phyloP scores from a whole-genome alignment of 2,797 vertebrate species.

The Melanotaenia trifasciata region DNA sequence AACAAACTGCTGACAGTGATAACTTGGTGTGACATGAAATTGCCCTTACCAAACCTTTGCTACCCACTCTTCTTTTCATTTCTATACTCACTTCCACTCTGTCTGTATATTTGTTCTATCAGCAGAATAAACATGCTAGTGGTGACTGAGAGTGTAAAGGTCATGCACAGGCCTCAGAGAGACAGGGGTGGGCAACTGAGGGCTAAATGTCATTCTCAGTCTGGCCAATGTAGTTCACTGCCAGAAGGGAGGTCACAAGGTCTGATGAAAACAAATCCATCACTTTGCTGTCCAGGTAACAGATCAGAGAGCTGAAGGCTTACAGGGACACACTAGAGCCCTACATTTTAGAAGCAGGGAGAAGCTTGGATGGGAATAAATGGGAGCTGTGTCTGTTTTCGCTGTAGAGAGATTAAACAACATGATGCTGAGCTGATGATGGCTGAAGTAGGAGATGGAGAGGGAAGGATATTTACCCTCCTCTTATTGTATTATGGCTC shows the following conservation, averaged over 20 bases:
- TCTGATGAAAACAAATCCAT: constrained; percentile 80
- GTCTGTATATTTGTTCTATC: constrained; percentile 52
- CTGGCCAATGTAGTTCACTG: constrained; percentile 32
- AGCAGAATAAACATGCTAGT: constrained; percentile 62
- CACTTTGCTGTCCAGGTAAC: constrained; percentile 62
- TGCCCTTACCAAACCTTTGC: constrained; percentile 34
- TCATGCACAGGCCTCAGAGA: constrained; percentile 51
- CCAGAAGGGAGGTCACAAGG: constrained; percentile 65
- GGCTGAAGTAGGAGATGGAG: neutral
- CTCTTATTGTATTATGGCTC: too few relatives aligned
- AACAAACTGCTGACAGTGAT: constrained; percentile 52
- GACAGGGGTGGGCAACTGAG: constrained; percentile 16
- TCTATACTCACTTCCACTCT: constrained; percentile 9
- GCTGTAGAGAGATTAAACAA: neutral
- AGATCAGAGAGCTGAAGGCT: constrained; percentile 50
- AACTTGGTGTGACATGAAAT: constrained; percentile 38
- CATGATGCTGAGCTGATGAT: neutral
- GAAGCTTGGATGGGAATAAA: constrained; percentile 39
- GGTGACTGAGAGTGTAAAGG: constrained; percentile 68
- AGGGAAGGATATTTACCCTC: neutral
- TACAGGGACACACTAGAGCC: constrained; percentile 36
- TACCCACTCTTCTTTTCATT: constrained; percentile 22
- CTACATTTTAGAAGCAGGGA: constrained; percentile 27
- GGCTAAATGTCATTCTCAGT: constrained; percentile 67
- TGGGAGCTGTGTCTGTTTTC: constrained; percentile 19